These are phyloP conservation scores for Caenorhabditis macrosperma DNA, from an alignment of 2,888 invertebrate genomes.

Conservation along the genomic window DNA sequence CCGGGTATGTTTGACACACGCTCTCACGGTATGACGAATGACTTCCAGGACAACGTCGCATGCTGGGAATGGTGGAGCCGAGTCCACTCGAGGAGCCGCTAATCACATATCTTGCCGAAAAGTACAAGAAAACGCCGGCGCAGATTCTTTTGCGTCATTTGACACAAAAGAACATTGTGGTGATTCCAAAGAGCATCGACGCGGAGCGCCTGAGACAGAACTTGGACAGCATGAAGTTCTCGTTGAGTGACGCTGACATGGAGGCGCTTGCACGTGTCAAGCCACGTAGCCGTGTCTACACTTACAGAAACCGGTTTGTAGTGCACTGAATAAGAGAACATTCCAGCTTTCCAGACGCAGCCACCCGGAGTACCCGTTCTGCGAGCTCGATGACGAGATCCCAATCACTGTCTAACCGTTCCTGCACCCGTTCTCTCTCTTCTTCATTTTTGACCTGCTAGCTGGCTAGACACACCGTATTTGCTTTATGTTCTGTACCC, in stretches of 20 bases:
- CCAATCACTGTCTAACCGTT: neutral
- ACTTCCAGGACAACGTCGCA: constrained; percentile 20
- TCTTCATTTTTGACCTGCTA: constrained; percentile 11
- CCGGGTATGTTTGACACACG: constrained; percentile 10
- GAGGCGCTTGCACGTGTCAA: constrained; percentile 19
- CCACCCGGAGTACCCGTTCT: constrained; percentile 61
- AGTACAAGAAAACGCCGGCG: constrained; percentile 69
- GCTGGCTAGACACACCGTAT: constrained; percentile 10
- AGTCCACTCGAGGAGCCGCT: constrained; percentile 60
- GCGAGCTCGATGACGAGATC: constrained; percentile 25
- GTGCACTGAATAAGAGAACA: too few species aligned
- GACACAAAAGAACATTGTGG: constrained; percentile 55
- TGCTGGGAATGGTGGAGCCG: constrained; percentile 21
- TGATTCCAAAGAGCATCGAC: constrained; percentile 59
- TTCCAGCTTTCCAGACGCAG: constrained; percentile 11
- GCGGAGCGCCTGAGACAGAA: constrained; percentile 46
- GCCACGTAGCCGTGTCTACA: constrained; percentile 22
- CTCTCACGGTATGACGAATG: neutral
- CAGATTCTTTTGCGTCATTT: constrained; percentile 58
- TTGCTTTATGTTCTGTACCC: constrained; percentile 5
- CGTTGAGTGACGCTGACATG: constrained; percentile 44
- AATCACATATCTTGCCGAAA: constrained; percentile 60
- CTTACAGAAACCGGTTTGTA: neutral
- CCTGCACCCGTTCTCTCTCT: neutral
- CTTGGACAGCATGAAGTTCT: constrained; percentile 56